Conservation (phyloP, 1,140 invertebrate genomes). For the Lepidurus apus region DNA sequence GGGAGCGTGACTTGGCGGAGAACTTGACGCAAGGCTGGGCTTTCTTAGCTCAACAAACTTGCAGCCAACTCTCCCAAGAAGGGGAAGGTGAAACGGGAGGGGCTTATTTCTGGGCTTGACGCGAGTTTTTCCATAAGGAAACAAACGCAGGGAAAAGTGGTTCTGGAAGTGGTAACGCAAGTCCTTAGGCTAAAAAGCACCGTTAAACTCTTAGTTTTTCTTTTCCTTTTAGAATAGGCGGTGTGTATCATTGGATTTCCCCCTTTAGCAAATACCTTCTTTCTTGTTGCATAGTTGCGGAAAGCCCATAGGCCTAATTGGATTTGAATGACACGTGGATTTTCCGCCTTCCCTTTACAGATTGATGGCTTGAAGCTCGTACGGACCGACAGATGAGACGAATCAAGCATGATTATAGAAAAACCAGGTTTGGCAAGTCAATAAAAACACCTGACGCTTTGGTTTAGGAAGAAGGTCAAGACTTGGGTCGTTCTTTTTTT, state of each 20-base stretch:
- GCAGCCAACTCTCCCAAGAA: neutral
- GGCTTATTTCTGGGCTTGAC: neutral
- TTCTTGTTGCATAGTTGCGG: neutral
- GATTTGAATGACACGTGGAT: neutral
- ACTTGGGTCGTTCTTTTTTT: neutral
- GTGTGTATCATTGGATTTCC: neutral
- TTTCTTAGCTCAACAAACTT: neutral
- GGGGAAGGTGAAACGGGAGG: neutral
- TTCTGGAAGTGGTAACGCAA: slow-evolving; percentile 14
- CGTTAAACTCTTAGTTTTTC: slow-evolving; percentile 4
- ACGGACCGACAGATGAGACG: neutral
- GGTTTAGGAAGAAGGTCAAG: neutral
- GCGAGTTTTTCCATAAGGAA: neutral
- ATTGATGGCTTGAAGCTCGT: no score
- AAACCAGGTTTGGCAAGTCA: neutral
- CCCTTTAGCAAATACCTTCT: neutral
- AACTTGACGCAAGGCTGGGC: neutral
- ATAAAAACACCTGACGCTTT: neutral
- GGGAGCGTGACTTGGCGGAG: neutral
- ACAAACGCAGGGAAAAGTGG: slow-evolving; percentile 5
- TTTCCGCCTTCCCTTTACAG: no score
- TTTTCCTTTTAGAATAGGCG: neutral
- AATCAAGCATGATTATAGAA: neutral
- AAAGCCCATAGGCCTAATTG: slow-evolving; percentile 8
- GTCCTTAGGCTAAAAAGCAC: neutral